A percentile compares a stretch with the other conserved stretches of the same genome.
These are phyloP conservation scores for Athrips mouffetella DNA, from an alignment of 2,888 invertebrate species.

Conservation along the genomic window DNA sequence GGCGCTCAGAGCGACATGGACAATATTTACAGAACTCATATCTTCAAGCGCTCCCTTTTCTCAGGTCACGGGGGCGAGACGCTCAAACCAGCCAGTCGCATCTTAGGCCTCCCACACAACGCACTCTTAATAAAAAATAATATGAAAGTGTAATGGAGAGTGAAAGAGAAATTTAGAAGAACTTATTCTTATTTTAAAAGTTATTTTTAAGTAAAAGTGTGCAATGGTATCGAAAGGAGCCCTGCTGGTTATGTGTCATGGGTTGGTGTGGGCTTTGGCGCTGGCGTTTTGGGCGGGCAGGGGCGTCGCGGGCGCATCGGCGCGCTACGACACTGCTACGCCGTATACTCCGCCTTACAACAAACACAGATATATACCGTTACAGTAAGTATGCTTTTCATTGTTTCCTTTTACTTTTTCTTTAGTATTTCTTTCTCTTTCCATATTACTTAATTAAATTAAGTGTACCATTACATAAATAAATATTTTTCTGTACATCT, in stretches of 20 bases:
- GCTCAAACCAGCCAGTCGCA: conserved; percentile 51
- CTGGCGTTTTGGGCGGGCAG: conserved; percentile 60
- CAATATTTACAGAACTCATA: conserved; percentile 66
- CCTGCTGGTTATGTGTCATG: conserved; percentile 51
- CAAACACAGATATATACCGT: conserved; percentile 62
- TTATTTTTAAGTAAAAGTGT: conserved; percentile 23
- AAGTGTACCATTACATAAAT: too few species aligned
- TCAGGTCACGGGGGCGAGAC: conserved; percentile 56
- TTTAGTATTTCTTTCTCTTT: background rate
- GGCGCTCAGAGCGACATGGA: conserved; percentile 45
- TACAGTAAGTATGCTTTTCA: conserved; percentile 53
- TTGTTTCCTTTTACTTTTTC: conserved; percentile 7
- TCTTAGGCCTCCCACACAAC: conserved; percentile 41
- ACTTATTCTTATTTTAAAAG: conserved; percentile 9
- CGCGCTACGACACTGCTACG: conserved; percentile 64
- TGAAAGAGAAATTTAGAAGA: background rate
- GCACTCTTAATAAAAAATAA: conserved; percentile 32
- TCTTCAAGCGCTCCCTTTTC: conserved; percentile 54
- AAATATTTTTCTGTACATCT: too few species aligned
- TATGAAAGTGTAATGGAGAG: background rate
- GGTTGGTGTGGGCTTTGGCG: conserved; percentile 49
- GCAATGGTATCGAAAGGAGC: conserved; percentile 48
- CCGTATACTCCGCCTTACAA: conserved; percentile 56
- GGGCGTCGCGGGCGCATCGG: conserved; percentile 50
- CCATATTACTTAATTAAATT: too few species aligned